phyloP scores from a whole-genome alignment of 2,797 vertebrate genomes.

The Mormyrus hasselquistii region DNA sequence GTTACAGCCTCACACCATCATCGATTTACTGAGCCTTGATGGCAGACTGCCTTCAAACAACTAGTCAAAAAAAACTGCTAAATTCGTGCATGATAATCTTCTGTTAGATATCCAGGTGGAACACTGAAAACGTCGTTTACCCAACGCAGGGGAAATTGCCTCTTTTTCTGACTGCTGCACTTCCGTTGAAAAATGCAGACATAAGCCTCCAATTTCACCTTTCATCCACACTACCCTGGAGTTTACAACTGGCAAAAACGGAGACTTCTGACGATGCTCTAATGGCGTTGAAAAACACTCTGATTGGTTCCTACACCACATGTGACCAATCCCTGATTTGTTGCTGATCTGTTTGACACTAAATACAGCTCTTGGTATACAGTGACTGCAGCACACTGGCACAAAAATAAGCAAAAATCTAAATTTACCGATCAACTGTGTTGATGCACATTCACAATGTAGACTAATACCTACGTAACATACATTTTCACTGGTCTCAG shows the following conservation, averaged over 20 bases:
- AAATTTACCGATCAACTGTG: neutral
- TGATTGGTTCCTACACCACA: neutral
- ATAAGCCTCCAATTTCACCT: neutral
- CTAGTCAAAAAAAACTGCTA: neutral
- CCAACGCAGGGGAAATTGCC: neutral
- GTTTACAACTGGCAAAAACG: neutral
- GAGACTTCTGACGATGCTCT: neutral
- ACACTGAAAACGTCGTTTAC: neutral
- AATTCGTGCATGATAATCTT: neutral
- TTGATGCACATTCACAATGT: neutral
- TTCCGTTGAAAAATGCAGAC: neutral
- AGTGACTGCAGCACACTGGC: neutral
- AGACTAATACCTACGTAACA: neutral
- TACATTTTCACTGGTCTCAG: neutral
- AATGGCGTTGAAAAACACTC: neutral
- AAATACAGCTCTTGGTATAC: neutral
- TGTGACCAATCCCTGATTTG: neutral
- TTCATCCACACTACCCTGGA: neutral
- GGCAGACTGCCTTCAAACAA: neutral
- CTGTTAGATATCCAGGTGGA: neutral
- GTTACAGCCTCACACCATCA: neutral
- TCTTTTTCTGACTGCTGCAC: neutral
- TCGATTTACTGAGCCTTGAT: neutral
- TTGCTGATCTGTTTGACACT: neutral
- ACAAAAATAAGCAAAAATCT: neutral